Evolutionary conservation across 2,797 vertebrate genomes (phyloP).

Genomic region (Muraenolepis orangiensis): DNA sequence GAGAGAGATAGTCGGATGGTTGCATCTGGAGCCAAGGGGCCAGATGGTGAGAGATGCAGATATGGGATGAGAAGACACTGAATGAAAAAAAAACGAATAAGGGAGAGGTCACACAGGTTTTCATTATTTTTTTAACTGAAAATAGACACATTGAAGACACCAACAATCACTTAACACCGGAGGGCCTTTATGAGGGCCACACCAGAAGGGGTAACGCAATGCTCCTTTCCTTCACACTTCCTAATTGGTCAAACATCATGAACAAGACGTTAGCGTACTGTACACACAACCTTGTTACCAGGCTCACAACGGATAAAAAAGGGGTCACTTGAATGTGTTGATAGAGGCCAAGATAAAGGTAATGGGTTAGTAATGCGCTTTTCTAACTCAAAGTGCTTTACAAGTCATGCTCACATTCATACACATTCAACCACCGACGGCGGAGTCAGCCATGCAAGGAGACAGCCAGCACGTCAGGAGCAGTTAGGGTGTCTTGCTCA

Average conservation of each 20-base stretch:
- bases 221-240: no score
- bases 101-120: constrained; percentile 13
- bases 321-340: background rate
- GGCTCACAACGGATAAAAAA: background rate
- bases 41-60: constrained; percentile 68
- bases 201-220: background rate
- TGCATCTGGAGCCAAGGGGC: constrained; percentile 72
- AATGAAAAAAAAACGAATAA: constrained; percentile 35
- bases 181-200: background rate
- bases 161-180: constrained; percentile 30
- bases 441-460: no score
- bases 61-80: constrained; percentile 55
- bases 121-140: background rate
- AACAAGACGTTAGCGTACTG: background rate
- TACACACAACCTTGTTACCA: background rate
- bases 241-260: background rate
- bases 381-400: no score
- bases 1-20: constrained; percentile 49
- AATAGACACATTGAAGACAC: background rate
- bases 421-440: no score
- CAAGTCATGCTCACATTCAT: no score
- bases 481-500: no score
- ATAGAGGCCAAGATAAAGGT: background rate
- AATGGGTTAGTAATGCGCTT: no score
- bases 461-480: no score